phyloP scores from a whole-genome alignment of 2,888 invertebrate genomes.

The Xylota sylvarum region DNA sequence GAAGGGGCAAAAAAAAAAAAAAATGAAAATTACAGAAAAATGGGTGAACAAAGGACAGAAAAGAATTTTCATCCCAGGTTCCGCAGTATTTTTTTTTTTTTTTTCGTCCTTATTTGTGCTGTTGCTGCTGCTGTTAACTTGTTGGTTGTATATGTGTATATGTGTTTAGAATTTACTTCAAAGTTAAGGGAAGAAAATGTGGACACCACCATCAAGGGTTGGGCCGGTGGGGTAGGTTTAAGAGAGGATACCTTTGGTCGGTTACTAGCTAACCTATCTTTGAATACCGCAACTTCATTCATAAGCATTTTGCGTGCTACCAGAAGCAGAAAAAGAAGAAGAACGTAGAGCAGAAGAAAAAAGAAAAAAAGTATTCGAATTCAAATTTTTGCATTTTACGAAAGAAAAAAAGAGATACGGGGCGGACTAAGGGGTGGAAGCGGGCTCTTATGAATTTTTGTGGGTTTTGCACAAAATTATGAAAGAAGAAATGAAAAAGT shows the following conservation, averaged over 20 bases:
- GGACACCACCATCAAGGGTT: constrained; percentile 7
- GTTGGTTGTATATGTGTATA: constrained; percentile 35
- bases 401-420: constrained; percentile 14
- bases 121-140: constrained; percentile 26
- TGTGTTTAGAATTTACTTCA: constrained; percentile 40
- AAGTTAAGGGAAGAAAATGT: constrained; percentile 34
- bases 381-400: constrained; percentile 57
- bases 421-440: neutral
- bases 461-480: constrained; percentile 43
- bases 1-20: constrained; percentile 39
- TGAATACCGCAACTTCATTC: constrained; percentile 73
- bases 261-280: constrained; percentile 61
- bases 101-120: neutral
- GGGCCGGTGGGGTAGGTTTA: constrained; percentile 23
- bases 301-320: constrained; percentile 73
- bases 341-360: constrained; percentile 1
- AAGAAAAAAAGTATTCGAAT: constrained; percentile 54
- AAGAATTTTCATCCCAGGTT: constrained; percentile 66
- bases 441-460: constrained; percentile 57
- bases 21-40: constrained; percentile 57
- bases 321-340: constrained; percentile 46
- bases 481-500: constrained; percentile 19
- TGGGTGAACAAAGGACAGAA: constrained; percentile 60
- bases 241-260: constrained; percentile 20
- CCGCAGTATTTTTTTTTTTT: constrained; percentile 11